Base-by-base conservation (phyloP, 2,113 vertebrate genomes). In the Pterocles burchelli region DNA sequence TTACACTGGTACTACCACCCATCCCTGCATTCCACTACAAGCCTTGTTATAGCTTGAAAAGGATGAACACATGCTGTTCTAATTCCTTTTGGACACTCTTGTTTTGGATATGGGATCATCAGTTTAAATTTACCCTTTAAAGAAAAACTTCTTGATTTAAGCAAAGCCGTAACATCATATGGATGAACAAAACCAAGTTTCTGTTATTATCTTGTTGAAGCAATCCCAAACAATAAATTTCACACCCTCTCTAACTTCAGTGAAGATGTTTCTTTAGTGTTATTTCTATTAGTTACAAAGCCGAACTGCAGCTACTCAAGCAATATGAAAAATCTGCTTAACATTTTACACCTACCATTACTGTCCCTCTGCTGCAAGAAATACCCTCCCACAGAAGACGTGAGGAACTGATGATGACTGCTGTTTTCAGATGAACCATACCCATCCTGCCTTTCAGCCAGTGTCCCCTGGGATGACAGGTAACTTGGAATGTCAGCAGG, bases 401-500 rank as follows among this genome's bases (percentile, higher is more conserved):
- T 80, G 90, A 99, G 91, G 36, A 99, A 99, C 94, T 99, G 99
- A 96, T 99, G 98, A 90, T 98, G 98, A 96, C 99, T 99, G 88
- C 98, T 98, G 41, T 98, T 99, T 97, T 99, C 99, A 19, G 99
- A 99, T 2, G 98, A 98, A 49, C 99, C 96, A 72, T 99, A 99
- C 7, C 98, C 98, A 26, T 99, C 99, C 85, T 99, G 99, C 11
- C 99, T 98, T 96, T 99, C 99, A 16, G 99, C 99, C 66, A 99
- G 93, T 0, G 99, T 99, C 9, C 99, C 99, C 93, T 99, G 99
- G 29, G 99, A 99, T 28, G 99, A 99, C 90, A 99, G 93, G 79
- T 99, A 99, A 94, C 99, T 99, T 46, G 99, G 99, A 85, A 99
- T 99, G 94, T 99, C 99, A 28, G 99, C 98, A 5, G 99, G 99